Evolutionary conservation across 1,140 invertebrate genomes (phyloP).

Genomic region (Telenomus remus): DNA sequence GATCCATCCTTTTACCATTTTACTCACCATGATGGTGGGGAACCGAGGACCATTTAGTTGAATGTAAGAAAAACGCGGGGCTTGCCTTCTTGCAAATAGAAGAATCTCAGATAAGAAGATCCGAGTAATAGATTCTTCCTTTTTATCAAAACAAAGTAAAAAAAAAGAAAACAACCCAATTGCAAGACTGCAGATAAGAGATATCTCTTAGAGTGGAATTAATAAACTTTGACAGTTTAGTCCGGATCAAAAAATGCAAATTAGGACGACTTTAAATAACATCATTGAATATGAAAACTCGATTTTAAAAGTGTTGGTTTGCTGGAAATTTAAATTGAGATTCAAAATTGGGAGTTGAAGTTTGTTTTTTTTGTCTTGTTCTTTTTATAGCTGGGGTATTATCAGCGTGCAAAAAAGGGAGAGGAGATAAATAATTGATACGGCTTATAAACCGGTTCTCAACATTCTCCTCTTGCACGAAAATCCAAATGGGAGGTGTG

Average conservation of each 20-base stretch:
- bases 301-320: neutral
- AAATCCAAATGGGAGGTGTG: slow-evolving; percentile 5
- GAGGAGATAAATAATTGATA: slow-evolving; percentile 31
- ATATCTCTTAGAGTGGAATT: neutral
- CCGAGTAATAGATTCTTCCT: slow-evolving; percentile 37
- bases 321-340: neutral
- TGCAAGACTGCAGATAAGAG: neutral
- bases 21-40: slow-evolving; percentile 18
- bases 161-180: slow-evolving; percentile 1
- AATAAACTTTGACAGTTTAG: neutral
- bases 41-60: slow-evolving; percentile 32
- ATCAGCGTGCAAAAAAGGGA: slow-evolving; percentile 35
- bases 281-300: no score
- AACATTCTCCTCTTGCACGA: slow-evolving; percentile 30
- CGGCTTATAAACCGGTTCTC: slow-evolving; percentile 60
- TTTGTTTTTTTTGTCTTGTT: slow-evolving; percentile 9
- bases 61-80: slow-evolving; percentile 47
- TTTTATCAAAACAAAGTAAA: slow-evolving; percentile 17
- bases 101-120: slow-evolving; percentile 34
- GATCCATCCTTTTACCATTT: slow-evolving; percentile 50
- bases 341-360: no score
- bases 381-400: slow-evolving; percentile 33
- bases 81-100: slow-evolving; percentile 26
- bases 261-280: no score
- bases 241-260: neutral